Evolutionary conservation across 1,140 invertebrate genomes (phyloP).

Genomic region (Dreissena polymorpha): DNA sequence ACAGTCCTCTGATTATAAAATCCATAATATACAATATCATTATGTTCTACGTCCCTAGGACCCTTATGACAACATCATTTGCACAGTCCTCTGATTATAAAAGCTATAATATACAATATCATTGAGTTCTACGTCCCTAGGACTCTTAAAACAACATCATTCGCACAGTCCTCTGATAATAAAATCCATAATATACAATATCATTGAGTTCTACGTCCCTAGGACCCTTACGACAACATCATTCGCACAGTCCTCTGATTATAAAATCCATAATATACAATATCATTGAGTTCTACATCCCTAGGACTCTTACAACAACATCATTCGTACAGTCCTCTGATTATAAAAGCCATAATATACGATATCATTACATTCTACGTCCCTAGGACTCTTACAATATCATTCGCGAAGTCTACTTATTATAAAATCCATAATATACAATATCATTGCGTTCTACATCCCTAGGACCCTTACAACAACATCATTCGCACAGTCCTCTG

Average conservation of each 20-base stretch:
- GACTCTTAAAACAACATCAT: slow-evolving; percentile 87
- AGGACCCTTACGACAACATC: slow-evolving; percentile 87
- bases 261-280: too few relatives aligned
- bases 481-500: slow-evolving; percentile 84
- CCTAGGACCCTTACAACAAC: slow-evolving; percentile 86
- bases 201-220: slow-evolving; percentile 39
- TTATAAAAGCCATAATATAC: too few relatives aligned
- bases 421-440: too few relatives aligned
- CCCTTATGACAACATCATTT: slow-evolving; percentile 85
- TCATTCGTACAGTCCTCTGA: slow-evolving; percentile 83
- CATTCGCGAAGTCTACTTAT: too few relatives aligned
- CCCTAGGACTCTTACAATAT: slow-evolving; percentile 86
- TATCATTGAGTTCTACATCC: slow-evolving; percentile 24
- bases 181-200: background rate
- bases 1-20: slow-evolving; percentile 79
- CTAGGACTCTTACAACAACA: slow-evolving; percentile 86
- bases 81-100: slow-evolving; percentile 81
- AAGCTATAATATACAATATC: background rate
- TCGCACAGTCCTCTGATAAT: slow-evolving; percentile 81
- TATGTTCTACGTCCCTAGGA: slow-evolving; percentile 81
- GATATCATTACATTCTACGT: slow-evolving; percentile 20
- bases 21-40: background rate
- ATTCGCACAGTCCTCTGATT: slow-evolving; percentile 82
- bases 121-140: slow-evolving; percentile 75
- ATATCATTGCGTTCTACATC: slow-evolving; percentile 24